These are phyloP conservation scores for Hycleus cichorii DNA, from an alignment of 1,140 invertebrate genomes.

Conservation along the genomic window DNA sequence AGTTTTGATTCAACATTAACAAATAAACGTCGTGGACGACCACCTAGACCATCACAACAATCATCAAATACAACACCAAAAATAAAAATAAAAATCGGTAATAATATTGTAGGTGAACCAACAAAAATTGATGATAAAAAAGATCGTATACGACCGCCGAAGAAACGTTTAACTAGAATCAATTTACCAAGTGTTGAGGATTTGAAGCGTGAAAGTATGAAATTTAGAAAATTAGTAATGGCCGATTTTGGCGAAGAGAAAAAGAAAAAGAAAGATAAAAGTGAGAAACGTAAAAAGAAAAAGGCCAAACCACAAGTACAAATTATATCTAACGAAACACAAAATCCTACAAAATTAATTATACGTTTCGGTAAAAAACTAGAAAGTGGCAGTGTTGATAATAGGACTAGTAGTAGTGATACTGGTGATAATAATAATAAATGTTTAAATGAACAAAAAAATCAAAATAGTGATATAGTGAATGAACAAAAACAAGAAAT, in stretches of 20 bases:
- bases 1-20: slow-evolving; percentile 31
- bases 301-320: slow-evolving; percentile 53
- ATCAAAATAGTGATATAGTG: not conserved
- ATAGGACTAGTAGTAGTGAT: slow-evolving; percentile 26
- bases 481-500: not conserved
- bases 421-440: slow-evolving; percentile 10
- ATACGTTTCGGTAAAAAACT: slow-evolving; percentile 50
- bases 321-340: slow-evolving; percentile 55
- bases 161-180: slow-evolving; percentile 61
- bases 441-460: not conserved
- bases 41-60: slow-evolving; percentile 38
- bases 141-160: slow-evolving; percentile 62
- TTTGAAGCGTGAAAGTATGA: slow-evolving; percentile 76
- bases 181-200: slow-evolving; percentile 60
- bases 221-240: slow-evolving; percentile 71
- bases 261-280: slow-evolving; percentile 55
- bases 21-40: slow-evolving; percentile 51
- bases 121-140: slow-evolving; percentile 43
- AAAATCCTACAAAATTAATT: slow-evolving; percentile 42
- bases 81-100: slow-evolving; percentile 76
- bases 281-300: slow-evolving; percentile 58
- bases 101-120: slow-evolving; percentile 42
- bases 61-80: slow-evolving; percentile 53
- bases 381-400: slow-evolving; percentile 33
- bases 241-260: slow-evolving; percentile 63